Conservation (phyloP, 2,797 vertebrate species). For the Ciconia nigra region DNA sequence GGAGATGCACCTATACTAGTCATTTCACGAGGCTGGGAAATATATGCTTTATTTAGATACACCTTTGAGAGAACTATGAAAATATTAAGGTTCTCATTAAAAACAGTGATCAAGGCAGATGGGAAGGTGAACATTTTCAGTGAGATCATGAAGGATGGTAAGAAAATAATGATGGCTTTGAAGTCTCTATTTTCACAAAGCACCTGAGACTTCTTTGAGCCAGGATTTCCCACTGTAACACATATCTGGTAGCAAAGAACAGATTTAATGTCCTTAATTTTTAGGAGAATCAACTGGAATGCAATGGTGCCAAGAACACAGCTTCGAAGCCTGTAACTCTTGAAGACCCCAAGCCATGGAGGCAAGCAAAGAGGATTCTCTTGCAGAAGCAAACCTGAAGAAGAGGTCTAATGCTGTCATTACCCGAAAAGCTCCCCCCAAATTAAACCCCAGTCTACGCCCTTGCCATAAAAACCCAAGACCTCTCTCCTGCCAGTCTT, state of each 20-base stretch:
- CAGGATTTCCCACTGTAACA: not conserved
- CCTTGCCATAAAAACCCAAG: too few relatives aligned
- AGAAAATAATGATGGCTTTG: not conserved
- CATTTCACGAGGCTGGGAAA: not conserved
- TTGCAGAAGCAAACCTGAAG: not conserved
- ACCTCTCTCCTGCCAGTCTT: accelerated
- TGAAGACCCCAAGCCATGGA: not conserved
- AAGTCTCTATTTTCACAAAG: not conserved
- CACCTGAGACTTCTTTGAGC: not conserved
- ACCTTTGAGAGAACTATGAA: not conserved
- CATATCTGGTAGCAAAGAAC: not conserved
- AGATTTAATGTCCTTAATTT: not conserved
- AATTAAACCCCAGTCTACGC: not conserved
- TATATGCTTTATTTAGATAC: not conserved
- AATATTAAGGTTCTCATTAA: not conserved
- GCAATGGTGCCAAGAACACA: not conserved
- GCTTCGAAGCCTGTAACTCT: not conserved
- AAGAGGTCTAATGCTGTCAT: not conserved
- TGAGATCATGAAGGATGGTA: not conserved
- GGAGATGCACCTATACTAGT: not conserved
- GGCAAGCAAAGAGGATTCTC: not conserved
- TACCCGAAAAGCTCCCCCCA: not conserved
- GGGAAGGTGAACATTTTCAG: not conserved
- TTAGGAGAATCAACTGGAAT: not conserved
- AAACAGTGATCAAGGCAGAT: not conserved